Conservation (phyloP, 1,140 invertebrate genomes). For the Argopecten irradians region DNA sequence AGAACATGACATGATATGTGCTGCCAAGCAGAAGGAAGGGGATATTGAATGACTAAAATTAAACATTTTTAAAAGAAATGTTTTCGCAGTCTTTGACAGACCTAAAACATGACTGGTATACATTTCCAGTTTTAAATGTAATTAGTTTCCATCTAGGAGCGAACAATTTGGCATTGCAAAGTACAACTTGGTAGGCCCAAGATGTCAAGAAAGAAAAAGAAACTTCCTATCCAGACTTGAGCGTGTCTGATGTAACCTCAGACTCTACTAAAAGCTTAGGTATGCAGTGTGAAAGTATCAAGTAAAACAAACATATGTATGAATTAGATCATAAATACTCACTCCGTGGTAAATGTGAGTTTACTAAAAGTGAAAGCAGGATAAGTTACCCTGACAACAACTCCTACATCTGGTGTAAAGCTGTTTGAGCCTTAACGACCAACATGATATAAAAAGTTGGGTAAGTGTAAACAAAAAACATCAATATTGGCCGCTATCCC, state of each 20-base stretch:
- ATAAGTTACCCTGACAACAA: conserved; percentile 3
- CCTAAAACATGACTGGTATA: not conserved
- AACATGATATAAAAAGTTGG: not conserved
- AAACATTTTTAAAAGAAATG: conserved; percentile 10
- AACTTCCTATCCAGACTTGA: not conserved
- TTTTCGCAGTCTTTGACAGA: not conserved
- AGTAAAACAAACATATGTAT: conserved; percentile 19
- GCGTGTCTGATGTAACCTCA: not conserved
- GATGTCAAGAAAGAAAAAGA: not conserved
- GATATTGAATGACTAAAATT: not conserved
- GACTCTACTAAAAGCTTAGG: conserved; percentile 7
- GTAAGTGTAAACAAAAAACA: not conserved
- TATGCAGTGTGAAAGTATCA: conserved; percentile 5
- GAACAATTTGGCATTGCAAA: not conserved
- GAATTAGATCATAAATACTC: conserved; percentile 4
- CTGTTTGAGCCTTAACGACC: not conserved
- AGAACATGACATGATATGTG: not conserved
- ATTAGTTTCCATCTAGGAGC: not conserved
- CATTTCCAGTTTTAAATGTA: not conserved
- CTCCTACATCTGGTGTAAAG: not conserved
- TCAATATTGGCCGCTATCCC: not conserved
- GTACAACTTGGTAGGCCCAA: not conserved
- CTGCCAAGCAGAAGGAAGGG: not conserved
- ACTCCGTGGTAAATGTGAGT: not conserved
- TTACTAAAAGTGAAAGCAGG: not conserved